These are phyloP conservation scores for Tortricodes alternella DNA, from an alignment of 2,888 invertebrate genomes.

Conservation along the genomic window DNA sequence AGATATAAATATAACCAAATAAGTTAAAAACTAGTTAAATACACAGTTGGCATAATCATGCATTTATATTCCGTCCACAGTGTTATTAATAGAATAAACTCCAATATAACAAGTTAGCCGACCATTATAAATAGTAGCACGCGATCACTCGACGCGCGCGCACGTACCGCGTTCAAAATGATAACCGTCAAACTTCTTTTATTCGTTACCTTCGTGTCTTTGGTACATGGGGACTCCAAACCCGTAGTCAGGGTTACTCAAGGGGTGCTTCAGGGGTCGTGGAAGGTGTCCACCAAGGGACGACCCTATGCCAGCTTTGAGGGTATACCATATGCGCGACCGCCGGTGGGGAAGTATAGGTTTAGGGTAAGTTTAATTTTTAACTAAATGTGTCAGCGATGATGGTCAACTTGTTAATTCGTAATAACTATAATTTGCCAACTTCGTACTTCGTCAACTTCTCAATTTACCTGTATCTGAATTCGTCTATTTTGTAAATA, in stretches of 20 bases:
- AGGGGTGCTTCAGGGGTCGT: slow-evolving; percentile 63
- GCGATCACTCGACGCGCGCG: slow-evolving; percentile 39
- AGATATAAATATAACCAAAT: too few relatives aligned
- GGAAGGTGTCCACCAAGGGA: slow-evolving; percentile 66
- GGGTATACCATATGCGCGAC: slow-evolving; percentile 86
- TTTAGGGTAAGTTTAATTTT: slow-evolving; percentile 73
- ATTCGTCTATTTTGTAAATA: too few relatives aligned
- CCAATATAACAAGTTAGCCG: background rate
- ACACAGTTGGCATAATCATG: too few relatives aligned
- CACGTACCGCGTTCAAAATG: slow-evolving; percentile 47
- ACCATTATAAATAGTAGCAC: slow-evolving; percentile 29
- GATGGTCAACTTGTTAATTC: too few relatives aligned
- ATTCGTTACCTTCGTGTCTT: slow-evolving; percentile 39
- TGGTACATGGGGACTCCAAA: slow-evolving; percentile 46
- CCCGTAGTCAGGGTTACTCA: slow-evolving; percentile 61
- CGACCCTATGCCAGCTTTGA: slow-evolving; percentile 82
- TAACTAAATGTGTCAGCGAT: background rate
- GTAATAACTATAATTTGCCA: too few relatives aligned
- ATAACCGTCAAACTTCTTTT: slow-evolving; percentile 46
- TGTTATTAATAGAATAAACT: background rate
- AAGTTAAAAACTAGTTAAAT: too few relatives aligned
- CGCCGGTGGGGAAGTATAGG: slow-evolving; percentile 84
- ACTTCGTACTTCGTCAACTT: too few relatives aligned
- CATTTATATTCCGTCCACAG: too few relatives aligned
- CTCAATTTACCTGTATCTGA: too few relatives aligned